phyloP scores from a whole-genome alignment of 2,797 vertebrate species.

The Scolopax rusticola region DNA sequence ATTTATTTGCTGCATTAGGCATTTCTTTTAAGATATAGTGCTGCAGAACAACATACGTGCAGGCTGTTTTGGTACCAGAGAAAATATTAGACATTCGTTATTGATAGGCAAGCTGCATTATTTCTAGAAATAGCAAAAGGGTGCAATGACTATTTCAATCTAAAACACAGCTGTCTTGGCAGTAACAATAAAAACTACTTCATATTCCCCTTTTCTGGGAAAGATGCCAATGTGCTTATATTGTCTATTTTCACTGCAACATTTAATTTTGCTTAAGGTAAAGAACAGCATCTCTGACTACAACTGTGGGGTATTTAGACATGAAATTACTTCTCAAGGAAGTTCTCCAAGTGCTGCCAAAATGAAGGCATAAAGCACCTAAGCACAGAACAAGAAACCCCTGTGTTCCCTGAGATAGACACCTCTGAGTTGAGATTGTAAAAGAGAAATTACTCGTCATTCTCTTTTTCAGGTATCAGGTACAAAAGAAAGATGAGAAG shows the following conservation, averaged over 20 bases:
- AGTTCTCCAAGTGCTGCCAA: slow-evolving; percentile 67
- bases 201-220: slow-evolving; percentile 51
- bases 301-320: slow-evolving; percentile 53
- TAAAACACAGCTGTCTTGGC: slow-evolving; percentile 43
- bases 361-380: slow-evolving; percentile 71
- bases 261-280: slow-evolving; percentile 72
- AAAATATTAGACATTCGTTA: slow-evolving; percentile 41
- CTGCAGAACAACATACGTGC: slow-evolving; percentile 7
- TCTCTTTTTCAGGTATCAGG: slow-evolving; percentile 15
- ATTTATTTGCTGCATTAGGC: slow-evolving; percentile 8
- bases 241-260: slow-evolving; percentile 42
- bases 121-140: slow-evolving; percentile 57
- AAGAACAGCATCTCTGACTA: slow-evolving; percentile 45
- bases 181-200: slow-evolving; percentile 48
- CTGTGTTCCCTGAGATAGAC: slow-evolving; percentile 46
- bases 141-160: slow-evolving; percentile 42
- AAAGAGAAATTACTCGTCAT: slow-evolving; percentile 48
- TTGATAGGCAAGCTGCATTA: slow-evolving; percentile 52
- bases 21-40: not conserved
- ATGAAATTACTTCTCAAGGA: slow-evolving; percentile 54
- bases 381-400: slow-evolving; percentile 49
- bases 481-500: not conserved
- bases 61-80: slow-evolving; percentile 13
- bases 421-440: slow-evolving; percentile 37
- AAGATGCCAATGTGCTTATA: slow-evolving; percentile 41